Evolutionary conservation across 2,888 invertebrate genomes (phyloP).

Genomic region (Julus scandinavius): DNA sequence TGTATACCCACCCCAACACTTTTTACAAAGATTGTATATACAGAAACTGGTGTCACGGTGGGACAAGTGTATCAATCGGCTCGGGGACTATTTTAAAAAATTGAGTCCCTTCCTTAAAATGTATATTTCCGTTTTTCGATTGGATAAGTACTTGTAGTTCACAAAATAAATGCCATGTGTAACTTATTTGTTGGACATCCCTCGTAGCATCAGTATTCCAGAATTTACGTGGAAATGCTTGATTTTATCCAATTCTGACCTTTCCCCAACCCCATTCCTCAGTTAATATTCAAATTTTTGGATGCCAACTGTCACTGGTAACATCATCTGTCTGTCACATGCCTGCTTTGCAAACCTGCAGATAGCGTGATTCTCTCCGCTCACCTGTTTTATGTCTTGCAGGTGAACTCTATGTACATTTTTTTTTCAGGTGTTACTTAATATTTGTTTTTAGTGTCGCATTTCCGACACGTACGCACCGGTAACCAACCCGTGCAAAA

Average conservation of each 20-base stretch:
- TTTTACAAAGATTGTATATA: too few relatives aligned
- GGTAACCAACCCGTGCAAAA: slow-evolving; percentile 6
- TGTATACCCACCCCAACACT: too few relatives aligned
- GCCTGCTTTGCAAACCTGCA: neutral
- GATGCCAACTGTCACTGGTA: neutral
- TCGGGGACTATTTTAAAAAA: too few relatives aligned
- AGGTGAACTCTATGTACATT: neutral
- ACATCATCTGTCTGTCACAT: slow-evolving; percentile 25
- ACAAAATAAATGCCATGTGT: too few relatives aligned
- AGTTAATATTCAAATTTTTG: neutral
- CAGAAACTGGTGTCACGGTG: too few relatives aligned
- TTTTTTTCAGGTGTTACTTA: slow-evolving; percentile 31
- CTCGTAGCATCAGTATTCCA: neutral
- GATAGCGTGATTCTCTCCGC: neutral
- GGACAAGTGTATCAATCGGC: too few relatives aligned
- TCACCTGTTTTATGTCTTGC: slow-evolving; percentile 36
- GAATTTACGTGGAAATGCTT: neutral
- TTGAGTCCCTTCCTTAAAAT: too few relatives aligned
- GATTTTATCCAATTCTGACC: neutral
- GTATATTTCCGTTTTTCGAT: too few relatives aligned
- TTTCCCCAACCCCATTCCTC: neutral
- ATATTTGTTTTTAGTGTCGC: slow-evolving; percentile 35
- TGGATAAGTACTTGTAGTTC: too few relatives aligned
- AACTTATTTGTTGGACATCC: too few relatives aligned
- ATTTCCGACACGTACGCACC: slow-evolving; percentile 17